Evolutionary conservation across 1,140 invertebrate genomes (phyloP).

Genomic region (Pteromalus puparum): DNA sequence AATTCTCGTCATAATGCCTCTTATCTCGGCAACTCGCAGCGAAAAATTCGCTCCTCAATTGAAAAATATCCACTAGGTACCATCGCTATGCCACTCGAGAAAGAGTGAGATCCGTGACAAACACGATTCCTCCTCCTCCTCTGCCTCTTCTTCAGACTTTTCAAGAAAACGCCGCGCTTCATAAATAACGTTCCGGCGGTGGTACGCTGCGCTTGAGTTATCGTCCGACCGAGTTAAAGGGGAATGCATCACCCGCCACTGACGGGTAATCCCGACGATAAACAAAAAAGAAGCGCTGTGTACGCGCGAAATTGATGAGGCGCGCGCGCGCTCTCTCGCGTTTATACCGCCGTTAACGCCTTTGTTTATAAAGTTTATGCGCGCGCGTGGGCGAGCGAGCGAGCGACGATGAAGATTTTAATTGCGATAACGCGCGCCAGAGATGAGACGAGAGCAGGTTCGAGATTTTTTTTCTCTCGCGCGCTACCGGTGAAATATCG

Average conservation of each 20-base stretch:
- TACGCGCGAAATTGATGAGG: slow-evolving; percentile 43
- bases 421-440: slow-evolving; percentile 15
- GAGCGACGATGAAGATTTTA: slow-evolving; percentile 23
- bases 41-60: slow-evolving; percentile 36
- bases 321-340: neutral
- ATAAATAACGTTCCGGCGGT: slow-evolving; percentile 42
- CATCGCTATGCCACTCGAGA: neutral
- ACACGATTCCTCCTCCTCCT: slow-evolving; percentile 11
- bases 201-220: slow-evolving; percentile 45
- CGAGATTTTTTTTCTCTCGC: neutral
- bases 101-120: slow-evolving; percentile 31
- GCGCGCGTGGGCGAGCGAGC: neutral
- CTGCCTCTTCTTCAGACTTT: slow-evolving; percentile 1
- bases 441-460: neutral
- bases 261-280: slow-evolving; percentile 50
- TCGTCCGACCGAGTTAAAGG: slow-evolving; percentile 45
- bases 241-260: slow-evolving; percentile 46
- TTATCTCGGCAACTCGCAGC: neutral
- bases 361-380: slow-evolving; percentile 44
- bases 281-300: slow-evolving; percentile 34
- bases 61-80: slow-evolving; percentile 27
- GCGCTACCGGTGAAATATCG: neutral
- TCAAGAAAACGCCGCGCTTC: slow-evolving; percentile 45
- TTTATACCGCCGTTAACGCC: slow-evolving; percentile 32
- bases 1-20: slow-evolving; percentile 35